Conservation (phyloP, 2,888 invertebrate species). For the Agrochola macilenta region DNA sequence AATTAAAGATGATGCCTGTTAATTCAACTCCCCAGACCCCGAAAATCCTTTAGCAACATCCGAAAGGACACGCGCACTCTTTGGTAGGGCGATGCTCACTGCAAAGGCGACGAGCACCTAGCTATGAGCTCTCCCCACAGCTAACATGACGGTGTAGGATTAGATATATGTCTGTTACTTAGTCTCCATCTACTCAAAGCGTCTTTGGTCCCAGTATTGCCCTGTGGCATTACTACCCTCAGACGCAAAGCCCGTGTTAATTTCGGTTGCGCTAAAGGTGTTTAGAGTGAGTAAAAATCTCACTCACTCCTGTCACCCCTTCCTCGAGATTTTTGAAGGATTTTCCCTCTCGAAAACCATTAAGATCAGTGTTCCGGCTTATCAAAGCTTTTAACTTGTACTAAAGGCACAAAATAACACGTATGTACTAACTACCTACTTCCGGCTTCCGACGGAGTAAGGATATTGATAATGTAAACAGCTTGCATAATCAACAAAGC, state of each 20-base stretch:
- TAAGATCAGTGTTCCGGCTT: constrained; percentile 5
- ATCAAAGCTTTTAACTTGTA: constrained; percentile 9
- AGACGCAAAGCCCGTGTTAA: not conserved
- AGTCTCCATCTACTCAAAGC: too few relatives aligned
- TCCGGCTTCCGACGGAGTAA: constrained; percentile 51
- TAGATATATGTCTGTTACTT: not conserved
- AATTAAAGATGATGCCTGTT: not conserved
- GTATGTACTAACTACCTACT: constrained; percentile 7
- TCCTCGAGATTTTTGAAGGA: constrained; percentile 16
- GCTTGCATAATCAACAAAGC: constrained; percentile 30
- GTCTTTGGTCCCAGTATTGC: not conserved
- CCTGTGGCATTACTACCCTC: not conserved
- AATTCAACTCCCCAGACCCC: not conserved
- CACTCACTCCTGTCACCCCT: not conserved
- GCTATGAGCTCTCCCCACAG: too few relatives aligned
- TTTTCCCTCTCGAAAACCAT: not conserved
- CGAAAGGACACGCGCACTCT: not conserved
- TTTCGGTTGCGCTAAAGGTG: not conserved
- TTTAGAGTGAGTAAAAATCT: not conserved
- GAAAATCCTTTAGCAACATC: not conserved
- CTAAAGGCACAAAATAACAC: not conserved
- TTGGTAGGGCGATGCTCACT: not conserved
- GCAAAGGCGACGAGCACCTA: too few relatives aligned
- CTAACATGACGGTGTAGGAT: not conserved
- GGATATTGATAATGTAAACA: constrained; percentile 44